Percentiles rank a stretch among this genome's conserved stretches.
These are phyloP conservation scores for Papilio protenor DNA, from an alignment of 2,888 invertebrate genomes.

Conservation along the genomic window DNA sequence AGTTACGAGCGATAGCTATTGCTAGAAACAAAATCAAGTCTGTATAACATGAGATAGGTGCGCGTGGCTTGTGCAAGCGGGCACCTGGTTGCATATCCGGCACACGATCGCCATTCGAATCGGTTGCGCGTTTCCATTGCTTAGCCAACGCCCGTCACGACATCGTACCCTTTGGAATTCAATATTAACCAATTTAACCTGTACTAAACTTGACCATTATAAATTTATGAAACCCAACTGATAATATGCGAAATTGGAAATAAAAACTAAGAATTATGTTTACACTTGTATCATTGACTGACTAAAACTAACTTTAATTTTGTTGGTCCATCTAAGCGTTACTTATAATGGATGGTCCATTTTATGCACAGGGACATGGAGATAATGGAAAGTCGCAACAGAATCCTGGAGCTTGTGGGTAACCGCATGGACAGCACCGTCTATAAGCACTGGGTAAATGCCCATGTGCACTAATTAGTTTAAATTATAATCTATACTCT, in stretches of 20 bases:
- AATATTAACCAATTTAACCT: constrained; percentile 11
- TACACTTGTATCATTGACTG: not conserved
- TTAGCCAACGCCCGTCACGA: constrained; percentile 40
- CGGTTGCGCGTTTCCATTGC: constrained; percentile 38
- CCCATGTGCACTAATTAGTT: too few relatives aligned
- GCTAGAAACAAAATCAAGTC: constrained; percentile 28
- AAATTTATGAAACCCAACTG: not conserved
- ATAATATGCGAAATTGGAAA: not conserved
- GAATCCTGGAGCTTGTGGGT: too few relatives aligned
- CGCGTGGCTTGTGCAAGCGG: constrained; percentile 41
- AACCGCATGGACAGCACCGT: too few relatives aligned
- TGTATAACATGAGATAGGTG: constrained; percentile 41
- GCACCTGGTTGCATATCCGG: constrained; percentile 44
- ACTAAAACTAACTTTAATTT: not conserved
- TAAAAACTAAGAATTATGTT: too few relatives aligned
- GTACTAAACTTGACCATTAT: constrained; percentile 8
- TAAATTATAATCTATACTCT: too few relatives aligned
- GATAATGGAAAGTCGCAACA: too few relatives aligned
- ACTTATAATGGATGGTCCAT: not conserved
- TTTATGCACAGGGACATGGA: too few relatives aligned
- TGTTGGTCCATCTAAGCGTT: not conserved
- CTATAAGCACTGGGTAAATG: too few relatives aligned
- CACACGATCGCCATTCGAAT: constrained; percentile 43
- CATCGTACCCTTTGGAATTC: constrained; percentile 21
- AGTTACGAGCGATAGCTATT: not conserved